Evolutionary conservation across 2,888 invertebrate species (phyloP).

Genomic region (Agrotis segetum): DNA sequence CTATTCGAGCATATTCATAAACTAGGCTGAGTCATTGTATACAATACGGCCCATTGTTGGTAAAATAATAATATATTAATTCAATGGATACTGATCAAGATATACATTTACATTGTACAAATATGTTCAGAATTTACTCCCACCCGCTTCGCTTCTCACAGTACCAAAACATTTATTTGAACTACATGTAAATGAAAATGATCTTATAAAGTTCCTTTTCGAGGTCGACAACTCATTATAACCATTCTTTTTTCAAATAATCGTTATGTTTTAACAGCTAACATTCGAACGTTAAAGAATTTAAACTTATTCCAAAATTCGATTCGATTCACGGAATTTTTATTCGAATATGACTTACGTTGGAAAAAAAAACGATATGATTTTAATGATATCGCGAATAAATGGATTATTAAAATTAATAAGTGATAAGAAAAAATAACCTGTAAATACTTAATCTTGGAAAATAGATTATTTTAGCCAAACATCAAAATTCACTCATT

Average conservation of each 20-base stretch:
- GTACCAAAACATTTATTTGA: constrained; percentile 40
- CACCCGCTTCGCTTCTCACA: constrained; percentile 53
- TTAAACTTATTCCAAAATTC: constrained; percentile 41
- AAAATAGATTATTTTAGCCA: not conserved
- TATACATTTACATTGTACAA: constrained; percentile 50
- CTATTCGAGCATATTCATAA: constrained; percentile 53
- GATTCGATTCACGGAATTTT: constrained; percentile 27
- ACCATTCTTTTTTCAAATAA: constrained; percentile 44
- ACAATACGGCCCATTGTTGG: constrained; percentile 56
- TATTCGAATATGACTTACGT: constrained; percentile 19
- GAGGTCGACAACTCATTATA: constrained; percentile 33
- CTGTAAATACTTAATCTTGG: not conserved
- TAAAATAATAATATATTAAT: constrained; percentile 61
- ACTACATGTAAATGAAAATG: constrained; percentile 50
- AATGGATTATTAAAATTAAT: not conserved
- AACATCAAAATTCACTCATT: not conserved
- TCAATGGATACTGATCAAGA: constrained; percentile 46
- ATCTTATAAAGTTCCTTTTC: constrained; percentile 46
- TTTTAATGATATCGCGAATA: constrained; percentile 3
- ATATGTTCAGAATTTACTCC: constrained; percentile 43
- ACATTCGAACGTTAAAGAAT: constrained; percentile 23
- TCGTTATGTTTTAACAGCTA: constrained; percentile 37
- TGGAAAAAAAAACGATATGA: constrained; percentile 19
- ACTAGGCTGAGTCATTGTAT: constrained; percentile 52
- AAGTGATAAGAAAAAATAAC: not conserved